phyloP scores from a whole-genome alignment of 2,797 vertebrate species.

The Urosaurus nigricauda region DNA sequence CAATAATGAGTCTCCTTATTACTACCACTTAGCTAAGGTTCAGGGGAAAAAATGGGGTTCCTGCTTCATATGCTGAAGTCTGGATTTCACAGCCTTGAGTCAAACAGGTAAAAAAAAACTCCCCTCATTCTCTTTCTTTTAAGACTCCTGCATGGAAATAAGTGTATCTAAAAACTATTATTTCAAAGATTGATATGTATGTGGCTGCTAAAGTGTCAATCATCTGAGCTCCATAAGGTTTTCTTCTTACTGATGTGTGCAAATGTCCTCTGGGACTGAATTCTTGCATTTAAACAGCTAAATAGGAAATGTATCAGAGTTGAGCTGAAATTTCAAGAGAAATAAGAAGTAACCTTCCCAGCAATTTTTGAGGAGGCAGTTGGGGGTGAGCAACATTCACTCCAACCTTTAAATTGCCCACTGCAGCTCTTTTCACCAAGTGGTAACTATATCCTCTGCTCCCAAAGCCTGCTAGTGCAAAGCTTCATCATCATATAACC shows the following conservation, averaged over 20 bases:
- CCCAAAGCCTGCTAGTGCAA: not conserved
- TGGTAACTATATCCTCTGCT: not conserved
- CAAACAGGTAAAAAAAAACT: slow-evolving; percentile 62
- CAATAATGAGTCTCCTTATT: slow-evolving; percentile 68
- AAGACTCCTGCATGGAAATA: slow-evolving; percentile 1
- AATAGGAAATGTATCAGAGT: not conserved
- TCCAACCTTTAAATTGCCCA: no score
- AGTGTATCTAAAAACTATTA: slow-evolving; percentile 6
- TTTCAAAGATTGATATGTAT: not conserved
- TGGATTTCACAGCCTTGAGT: slow-evolving; percentile 57
- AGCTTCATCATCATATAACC: not conserved
- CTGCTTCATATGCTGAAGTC: slow-evolving; percentile 54
- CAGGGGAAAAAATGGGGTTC: slow-evolving; percentile 64
- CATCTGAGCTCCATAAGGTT: slow-evolving; percentile 6
- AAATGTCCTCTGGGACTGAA: not conserved
- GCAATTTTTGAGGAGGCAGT: not conserved
- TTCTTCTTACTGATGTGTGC: not conserved
- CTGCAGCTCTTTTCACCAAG: not conserved
- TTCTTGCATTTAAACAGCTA: not conserved
- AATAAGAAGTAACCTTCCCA: not conserved
- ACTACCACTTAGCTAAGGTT: slow-evolving; percentile 54
- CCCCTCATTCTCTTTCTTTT: slow-evolving; percentile 18
- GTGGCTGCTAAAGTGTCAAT: not conserved
- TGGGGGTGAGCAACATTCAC: not conserved
- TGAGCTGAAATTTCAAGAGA: not conserved